Evolutionary conservation across 2,113 vertebrate species (phyloP).

Genomic region (Urocynchramus pylzowi): DNA sequence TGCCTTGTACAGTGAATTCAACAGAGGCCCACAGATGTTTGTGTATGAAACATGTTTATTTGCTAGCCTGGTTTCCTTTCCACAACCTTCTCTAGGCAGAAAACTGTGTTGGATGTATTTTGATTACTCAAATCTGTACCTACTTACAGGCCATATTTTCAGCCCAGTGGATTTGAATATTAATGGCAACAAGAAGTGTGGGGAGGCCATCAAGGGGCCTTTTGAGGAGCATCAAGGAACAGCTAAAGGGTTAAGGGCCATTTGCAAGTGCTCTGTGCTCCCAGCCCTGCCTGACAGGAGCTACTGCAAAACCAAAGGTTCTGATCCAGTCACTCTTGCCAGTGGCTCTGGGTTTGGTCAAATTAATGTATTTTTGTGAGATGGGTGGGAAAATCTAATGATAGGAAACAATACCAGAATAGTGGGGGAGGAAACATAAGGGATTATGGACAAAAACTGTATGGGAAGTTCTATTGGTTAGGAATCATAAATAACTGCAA

Average conservation of each 20-base stretch:
- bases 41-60: fast-evolving
- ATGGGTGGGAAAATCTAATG: not conserved
- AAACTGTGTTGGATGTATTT: fast-evolving
- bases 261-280: not conserved
- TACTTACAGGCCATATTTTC: not conserved
- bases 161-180: not conserved
- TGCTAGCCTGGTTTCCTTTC: not conserved
- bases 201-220: not conserved
- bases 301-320: not conserved
- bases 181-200: not conserved
- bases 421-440: not conserved
- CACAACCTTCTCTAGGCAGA: not conserved
- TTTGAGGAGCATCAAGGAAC: not conserved
- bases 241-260: not conserved
- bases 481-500: not conserved
- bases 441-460: not conserved
- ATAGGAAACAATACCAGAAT: not conserved
- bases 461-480: not conserved
- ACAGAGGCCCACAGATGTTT: not conserved
- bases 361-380: not conserved
- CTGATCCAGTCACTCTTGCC: not conserved
- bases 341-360: not conserved
- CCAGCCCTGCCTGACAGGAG: not conserved
- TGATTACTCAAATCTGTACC: fast-evolving
- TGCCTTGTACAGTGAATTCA: not conserved